Percentiles rank a stretch among this genome's conserved stretches.
Conservation (phyloP, 2,888 invertebrate genomes). For the Frankliniella intonsa region DNA sequence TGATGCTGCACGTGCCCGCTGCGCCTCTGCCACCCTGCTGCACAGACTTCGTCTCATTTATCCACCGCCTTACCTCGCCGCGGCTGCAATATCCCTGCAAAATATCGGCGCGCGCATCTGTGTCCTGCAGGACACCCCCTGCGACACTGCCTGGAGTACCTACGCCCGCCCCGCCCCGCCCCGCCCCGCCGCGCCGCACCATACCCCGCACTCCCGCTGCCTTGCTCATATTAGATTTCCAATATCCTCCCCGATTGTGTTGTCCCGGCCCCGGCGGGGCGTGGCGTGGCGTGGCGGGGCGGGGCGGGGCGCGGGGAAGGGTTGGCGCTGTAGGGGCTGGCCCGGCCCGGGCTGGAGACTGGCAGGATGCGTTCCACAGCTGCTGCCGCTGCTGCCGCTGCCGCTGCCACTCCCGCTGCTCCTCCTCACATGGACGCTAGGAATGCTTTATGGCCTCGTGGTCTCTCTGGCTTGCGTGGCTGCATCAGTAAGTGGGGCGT, state of each 20-base stretch:
- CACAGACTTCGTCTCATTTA: too few relatives aligned
- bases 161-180: neutral
- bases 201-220: neutral
- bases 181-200: neutral
- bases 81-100: too few relatives aligned
- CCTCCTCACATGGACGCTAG: neutral
- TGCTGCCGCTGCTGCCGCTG: too few relatives aligned
- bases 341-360: neutral
- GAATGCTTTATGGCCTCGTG: neutral
- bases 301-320: neutral
- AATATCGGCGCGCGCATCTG: too few relatives aligned
- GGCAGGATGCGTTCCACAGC: too few relatives aligned
- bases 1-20: too few relatives aligned
- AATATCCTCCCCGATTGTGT: conserved; percentile 25
- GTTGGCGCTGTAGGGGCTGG: neutral
- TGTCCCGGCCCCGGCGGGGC: neutral
- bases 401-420: neutral
- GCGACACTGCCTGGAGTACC: neutral
- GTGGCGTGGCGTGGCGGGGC: neutral
- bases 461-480: too few relatives aligned
- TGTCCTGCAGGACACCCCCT: too few relatives aligned
- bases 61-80: too few relatives aligned
- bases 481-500: too few relatives aligned
- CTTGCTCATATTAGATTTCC: conserved; percentile 24
- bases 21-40: too few relatives aligned